These are phyloP conservation scores for Pyrocephalus nanus DNA, from an alignment of 2,797 vertebrate genomes.

Conservation along the genomic window DNA sequence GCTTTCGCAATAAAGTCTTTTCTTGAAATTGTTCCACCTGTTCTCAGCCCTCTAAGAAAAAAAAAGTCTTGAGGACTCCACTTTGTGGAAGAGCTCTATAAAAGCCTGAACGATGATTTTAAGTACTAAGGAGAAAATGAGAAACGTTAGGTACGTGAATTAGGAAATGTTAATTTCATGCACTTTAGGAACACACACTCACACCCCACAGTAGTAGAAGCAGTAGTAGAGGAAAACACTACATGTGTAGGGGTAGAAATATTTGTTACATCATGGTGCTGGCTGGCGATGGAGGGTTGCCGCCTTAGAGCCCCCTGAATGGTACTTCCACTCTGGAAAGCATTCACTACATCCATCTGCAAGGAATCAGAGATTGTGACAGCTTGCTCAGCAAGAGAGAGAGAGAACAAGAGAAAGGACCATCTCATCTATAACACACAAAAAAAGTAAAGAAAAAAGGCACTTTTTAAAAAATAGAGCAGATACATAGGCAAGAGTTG, in stretches of 20 bases:
- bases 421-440: constrained; percentile 83
- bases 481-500: constrained; percentile 75
- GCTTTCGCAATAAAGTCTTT: constrained; percentile 74
- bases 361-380: constrained; percentile 99
- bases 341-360: constrained; percentile 99
- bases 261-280: constrained; percentile 99
- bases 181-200: constrained; percentile 99
- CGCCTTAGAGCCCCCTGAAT: constrained; percentile 99
- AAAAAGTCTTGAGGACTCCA: constrained; percentile 84
- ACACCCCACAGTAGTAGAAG: constrained; percentile 99
- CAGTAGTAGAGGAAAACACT: constrained; percentile 99
- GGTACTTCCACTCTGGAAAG: constrained; percentile 99
- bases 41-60: constrained; percentile 78
- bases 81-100: constrained; percentile 85
- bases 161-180: constrained; percentile 99
- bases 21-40: constrained; percentile 74
- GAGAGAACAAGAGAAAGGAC: constrained; percentile 82
- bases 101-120: constrained; percentile 80
- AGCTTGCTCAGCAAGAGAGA: constrained; percentile 87
- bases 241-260: constrained; percentile 99
- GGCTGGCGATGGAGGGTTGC: constrained; percentile 99
- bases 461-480: constrained; percentile 76
- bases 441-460: constrained; percentile 82
- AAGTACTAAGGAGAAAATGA: constrained; percentile 91
- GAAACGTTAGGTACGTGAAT: constrained; percentile 91